A percentile compares a stretch with the other conserved stretches of the same genome.
Conservation (phyloP, 2,888 invertebrate species). For the Elegia similella region DNA sequence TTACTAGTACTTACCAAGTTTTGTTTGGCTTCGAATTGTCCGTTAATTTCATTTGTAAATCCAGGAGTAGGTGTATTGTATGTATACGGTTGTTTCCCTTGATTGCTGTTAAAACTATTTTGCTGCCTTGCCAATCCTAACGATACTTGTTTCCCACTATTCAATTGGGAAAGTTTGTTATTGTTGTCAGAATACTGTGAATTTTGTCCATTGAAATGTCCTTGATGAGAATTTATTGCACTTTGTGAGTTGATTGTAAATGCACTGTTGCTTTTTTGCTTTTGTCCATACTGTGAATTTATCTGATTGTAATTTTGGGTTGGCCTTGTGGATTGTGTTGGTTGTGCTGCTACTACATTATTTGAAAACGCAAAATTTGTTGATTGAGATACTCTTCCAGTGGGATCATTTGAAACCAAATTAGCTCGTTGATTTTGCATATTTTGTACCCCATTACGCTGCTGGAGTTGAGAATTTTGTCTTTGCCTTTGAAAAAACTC, state of each 20-base stretch:
- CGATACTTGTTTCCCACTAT: conserved; percentile 41
- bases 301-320: conserved; percentile 36
- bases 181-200: conserved; percentile 40
- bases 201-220: conserved; percentile 39
- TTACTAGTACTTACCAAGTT: conserved; percentile 67
- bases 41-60: conserved; percentile 41
- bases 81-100: conserved; percentile 47
- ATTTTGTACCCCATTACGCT: conserved; percentile 38
- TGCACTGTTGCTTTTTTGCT: conserved; percentile 33
- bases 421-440: conserved; percentile 35
- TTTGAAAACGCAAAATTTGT: conserved; percentile 27
- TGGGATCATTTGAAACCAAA: conserved; percentile 43
- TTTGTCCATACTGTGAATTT: conserved; percentile 37
- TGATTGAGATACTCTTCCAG: conserved; percentile 39
- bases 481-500: conserved; percentile 55
- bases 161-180: conserved; percentile 38
- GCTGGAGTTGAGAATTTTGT: conserved; percentile 45
- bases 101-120: conserved; percentile 45
- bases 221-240: conserved; percentile 33
- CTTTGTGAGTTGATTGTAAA: conserved; percentile 36
- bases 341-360: conserved; percentile 29
- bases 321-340: conserved; percentile 32
- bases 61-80: conserved; percentile 43
- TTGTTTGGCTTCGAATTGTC: conserved; percentile 52
- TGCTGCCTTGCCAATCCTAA: conserved; percentile 42